Percentiles rank a stretch among this genome's conserved stretches.
These are phyloP conservation scores for Kradibia gibbosae DNA, from an alignment of 1,140 invertebrate genomes.

Conservation along the genomic window DNA sequence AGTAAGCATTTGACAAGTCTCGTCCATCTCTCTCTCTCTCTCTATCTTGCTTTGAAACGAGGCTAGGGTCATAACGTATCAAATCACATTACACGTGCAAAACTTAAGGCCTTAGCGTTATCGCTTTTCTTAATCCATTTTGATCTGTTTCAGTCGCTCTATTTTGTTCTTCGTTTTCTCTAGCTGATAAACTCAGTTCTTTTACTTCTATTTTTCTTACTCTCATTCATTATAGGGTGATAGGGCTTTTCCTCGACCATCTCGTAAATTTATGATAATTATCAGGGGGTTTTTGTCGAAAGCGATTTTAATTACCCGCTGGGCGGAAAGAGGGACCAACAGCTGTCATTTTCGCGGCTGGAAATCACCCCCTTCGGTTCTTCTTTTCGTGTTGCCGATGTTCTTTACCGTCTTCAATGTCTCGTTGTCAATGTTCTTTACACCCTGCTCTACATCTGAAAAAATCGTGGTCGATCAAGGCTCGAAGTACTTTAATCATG, in stretches of 20 bases:
- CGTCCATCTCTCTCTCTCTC: neutral
- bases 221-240: neutral
- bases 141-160: neutral
- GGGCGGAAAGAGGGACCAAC: constrained; percentile 37
- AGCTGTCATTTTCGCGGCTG: constrained; percentile 44
- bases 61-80: constrained; percentile 34
- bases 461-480: constrained; percentile 39
- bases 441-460: neutral
- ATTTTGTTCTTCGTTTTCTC: constrained; percentile 9
- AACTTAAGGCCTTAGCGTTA: constrained; percentile 27
- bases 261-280: constrained; percentile 47
- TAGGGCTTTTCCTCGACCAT: neutral
- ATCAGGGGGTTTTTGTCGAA: constrained; percentile 42
- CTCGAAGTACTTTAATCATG: constrained; percentile 46
- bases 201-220: neutral
- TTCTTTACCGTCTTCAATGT: neutral
- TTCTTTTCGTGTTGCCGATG: neutral
- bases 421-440: neutral
- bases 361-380: constrained; percentile 32
- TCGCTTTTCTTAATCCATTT: constrained; percentile 24
- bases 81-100: constrained; percentile 16
- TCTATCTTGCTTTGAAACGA: neutral
- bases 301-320: constrained; percentile 49
- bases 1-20: neutral
- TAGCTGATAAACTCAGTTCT: too few relatives aligned